Base-by-base conservation (phyloP, 2,888 invertebrate genomes). In the Oscheius sp. region DNA sequence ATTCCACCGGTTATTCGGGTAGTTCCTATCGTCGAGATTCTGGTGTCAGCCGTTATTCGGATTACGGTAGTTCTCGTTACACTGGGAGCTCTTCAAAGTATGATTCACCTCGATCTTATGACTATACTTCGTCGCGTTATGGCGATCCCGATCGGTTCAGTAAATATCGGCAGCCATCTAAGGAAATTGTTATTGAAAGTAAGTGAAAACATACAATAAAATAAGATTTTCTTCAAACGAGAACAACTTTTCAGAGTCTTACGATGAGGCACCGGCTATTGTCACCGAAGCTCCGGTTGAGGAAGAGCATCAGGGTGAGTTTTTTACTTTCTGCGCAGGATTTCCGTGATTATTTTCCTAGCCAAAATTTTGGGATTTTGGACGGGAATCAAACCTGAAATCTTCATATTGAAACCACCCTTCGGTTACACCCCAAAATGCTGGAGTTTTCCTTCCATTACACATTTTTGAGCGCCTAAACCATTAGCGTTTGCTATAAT, bases 181-280 rank as follows among this genome's bases (percentile, higher is more conserved):
- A 49, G 49, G 49, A 49, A 3, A 3, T n/a, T 2, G 45, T 66
- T 5, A n/a, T 16, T n/a, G 52, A 66, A 49, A 66, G 66, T 66
- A 27, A 35, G 66, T n/a, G n/a, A n/a, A n/a, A n/a, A n/a, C n/a
- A n/a, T n/a, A n/a, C n/a, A n/a, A n/a, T n/a, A n/a, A n/a, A n/a
- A n/a, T n/a, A n/a, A n/a, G n/a, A n/a, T n/a, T n/a, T n/a, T n/a
- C n/a, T n/a, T n/a, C n/a, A n/a, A n/a, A n/a, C n/a, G n/a, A n/a
- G n/a, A n/a, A n/a, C n/a, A n/a, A n/a, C 45, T 1, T 52, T 66
- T 66, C 52, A 66, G 66, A 66, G 27, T 27, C 27, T 16, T 66
- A 49, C 18, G 66, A 66, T 13, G 66, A 63, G 25, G 43, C 63
- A 2, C 29, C 41, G 41, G 23, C 55, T 23, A 55, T 55, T 55